phyloP scores from a whole-genome alignment of 1,140 invertebrate species.

The Elysia chlorotica region DNA sequence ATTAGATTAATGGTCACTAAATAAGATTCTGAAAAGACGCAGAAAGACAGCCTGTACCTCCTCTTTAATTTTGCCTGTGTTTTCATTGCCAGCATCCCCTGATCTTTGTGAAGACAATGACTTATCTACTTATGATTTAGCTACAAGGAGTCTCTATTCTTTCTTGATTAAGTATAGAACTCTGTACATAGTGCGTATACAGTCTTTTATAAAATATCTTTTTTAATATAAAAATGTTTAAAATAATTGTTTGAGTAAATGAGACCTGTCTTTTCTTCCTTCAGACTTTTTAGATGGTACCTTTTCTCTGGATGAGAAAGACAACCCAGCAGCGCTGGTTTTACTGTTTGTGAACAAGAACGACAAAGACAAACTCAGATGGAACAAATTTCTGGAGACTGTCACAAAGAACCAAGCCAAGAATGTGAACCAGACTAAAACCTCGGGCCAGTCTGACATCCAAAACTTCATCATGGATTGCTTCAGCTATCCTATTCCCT shows the following conservation, averaged over 20 bases:
- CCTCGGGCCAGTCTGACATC: no score
- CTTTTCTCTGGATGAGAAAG: neutral
- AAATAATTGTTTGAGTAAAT: no score
- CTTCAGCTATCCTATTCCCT: neutral
- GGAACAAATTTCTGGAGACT: conserved; percentile 16
- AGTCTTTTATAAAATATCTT: no score
- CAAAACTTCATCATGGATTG: conserved; percentile 17
- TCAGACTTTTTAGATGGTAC: conserved; percentile 14
- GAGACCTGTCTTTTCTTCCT: neutral
- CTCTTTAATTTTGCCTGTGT: no score
- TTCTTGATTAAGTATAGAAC: no score
- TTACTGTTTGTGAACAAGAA: conserved; percentile 9
- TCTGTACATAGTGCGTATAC: no score
- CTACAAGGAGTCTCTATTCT: neutral
- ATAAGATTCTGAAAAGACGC: no score
- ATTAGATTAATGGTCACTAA: no score
- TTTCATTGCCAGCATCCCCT: neutral
- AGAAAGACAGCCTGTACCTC: no score
- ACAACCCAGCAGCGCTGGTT: neutral
- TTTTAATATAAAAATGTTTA: no score
- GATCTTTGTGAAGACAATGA: neutral
- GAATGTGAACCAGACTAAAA: no score
- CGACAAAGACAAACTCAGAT: conserved; percentile 7
- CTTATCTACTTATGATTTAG: neutral
- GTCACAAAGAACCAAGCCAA: conserved; percentile 9